Conservation (phyloP, 2,113 vertebrate species). For the Triplophysa siluroides region DNA sequence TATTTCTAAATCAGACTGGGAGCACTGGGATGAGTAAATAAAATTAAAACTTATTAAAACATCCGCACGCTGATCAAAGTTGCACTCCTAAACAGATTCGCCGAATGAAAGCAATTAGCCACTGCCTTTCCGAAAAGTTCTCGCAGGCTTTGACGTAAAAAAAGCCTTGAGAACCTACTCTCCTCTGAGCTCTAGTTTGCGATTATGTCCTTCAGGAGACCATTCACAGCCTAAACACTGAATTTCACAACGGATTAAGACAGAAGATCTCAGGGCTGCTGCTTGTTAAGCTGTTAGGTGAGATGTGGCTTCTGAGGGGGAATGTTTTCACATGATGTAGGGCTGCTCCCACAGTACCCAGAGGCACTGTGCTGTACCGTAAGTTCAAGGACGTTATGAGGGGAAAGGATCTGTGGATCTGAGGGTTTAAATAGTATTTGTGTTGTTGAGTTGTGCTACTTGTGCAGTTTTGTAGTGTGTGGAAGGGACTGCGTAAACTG, state of each 20-base stretch:
- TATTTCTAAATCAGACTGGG: constrained; percentile 68
- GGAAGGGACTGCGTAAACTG: not conserved
- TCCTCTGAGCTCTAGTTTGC: constrained; percentile 17
- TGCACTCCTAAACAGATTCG: constrained; percentile 77
- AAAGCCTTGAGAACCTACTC: too few species aligned
- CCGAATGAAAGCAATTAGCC: constrained; percentile 77
- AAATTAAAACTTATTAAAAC: constrained; percentile 82
- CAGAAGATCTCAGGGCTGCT: constrained; percentile 22
- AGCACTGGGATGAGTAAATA: constrained; percentile 77
- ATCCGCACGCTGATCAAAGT: constrained; percentile 79
- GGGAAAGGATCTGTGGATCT: constrained; percentile 64
- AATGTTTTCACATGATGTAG: constrained; percentile 34
- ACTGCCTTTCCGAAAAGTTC: constrained; percentile 69
- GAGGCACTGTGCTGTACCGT: constrained; percentile 41
- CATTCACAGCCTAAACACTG: constrained; percentile 66
- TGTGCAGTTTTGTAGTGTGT: constrained; percentile 7
- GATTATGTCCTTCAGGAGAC: constrained; percentile 55
- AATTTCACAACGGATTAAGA: constrained; percentile 66
- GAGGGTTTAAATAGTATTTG: constrained; percentile 67
- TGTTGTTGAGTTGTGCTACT: constrained; percentile 44
- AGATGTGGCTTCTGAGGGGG: constrained; percentile 14
- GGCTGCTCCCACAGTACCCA: constrained; percentile 42
- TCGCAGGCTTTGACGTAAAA: too few species aligned
- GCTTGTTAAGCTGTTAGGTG: constrained; percentile 41
- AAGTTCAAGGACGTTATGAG: constrained; percentile 65